Evolutionary conservation across 2,797 vertebrate species (phyloP).

Genomic region (Sebastes baramenuke): DNA sequence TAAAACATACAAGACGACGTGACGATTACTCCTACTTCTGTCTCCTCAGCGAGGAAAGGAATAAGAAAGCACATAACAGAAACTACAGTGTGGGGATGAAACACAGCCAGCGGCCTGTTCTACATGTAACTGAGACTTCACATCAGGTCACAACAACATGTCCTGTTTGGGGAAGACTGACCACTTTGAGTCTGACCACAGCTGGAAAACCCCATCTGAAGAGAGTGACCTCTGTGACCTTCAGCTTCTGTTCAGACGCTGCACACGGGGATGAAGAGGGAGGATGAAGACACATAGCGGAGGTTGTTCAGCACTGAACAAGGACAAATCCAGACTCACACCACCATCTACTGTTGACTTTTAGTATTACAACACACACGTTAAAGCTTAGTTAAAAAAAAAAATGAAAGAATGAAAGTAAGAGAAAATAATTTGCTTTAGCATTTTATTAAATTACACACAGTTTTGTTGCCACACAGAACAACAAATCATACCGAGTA

Average conservation of each 20-base stretch:
- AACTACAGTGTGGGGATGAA: no score
- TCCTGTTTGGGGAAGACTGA: slow-evolving; percentile 3
- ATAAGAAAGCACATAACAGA: no score
- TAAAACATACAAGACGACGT: no score
- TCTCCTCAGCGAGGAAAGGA: no score
- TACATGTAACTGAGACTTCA: neutral
- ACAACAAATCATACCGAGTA: no score
- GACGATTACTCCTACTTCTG: no score
- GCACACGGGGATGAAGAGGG: no score
- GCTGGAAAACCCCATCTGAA: no score
- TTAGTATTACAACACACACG: neutral
- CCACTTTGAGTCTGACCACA: slow-evolving; percentile 1
- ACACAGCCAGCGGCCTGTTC: neutral
- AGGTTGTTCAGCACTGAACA: no score
- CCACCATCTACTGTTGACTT: slow-evolving; percentile 14
- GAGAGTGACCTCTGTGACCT: neutral
- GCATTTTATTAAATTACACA: slow-evolving; percentile 6
- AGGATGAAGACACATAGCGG: no score
- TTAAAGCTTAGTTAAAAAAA: neutral
- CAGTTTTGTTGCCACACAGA: neutral
- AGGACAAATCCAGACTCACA: neutral
- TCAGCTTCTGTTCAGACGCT: slow-evolving; percentile 2
- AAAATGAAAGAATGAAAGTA: neutral
- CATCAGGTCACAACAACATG: neutral
- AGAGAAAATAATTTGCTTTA: neutral